Conservation (phyloP, 2,888 invertebrate species). For the Plusia festucae region DNA sequence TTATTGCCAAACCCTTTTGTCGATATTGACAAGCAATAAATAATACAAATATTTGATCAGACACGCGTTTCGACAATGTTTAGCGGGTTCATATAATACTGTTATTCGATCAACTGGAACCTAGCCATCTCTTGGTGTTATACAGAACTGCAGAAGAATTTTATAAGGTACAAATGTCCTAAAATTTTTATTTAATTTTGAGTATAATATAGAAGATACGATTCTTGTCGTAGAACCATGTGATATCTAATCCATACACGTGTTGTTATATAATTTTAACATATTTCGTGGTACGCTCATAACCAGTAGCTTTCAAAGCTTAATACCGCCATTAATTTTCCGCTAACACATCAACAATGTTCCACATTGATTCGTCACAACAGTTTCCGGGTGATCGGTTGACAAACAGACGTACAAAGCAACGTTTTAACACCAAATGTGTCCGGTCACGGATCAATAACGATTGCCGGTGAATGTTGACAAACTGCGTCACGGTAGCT, state of each 20-base stretch:
- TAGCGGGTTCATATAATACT: constrained; percentile 10
- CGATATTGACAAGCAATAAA: constrained; percentile 83
- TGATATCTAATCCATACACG: too few species aligned
- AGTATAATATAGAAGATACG: too few species aligned
- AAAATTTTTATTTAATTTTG: too few species aligned
- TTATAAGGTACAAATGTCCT: too few species aligned
- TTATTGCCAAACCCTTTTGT: constrained; percentile 81
- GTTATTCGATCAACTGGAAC: background rate
- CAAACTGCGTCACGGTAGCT: constrained; percentile 64
- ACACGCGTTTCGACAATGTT: constrained; percentile 65
- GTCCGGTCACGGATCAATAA: constrained; percentile 59
- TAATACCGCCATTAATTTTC: constrained; percentile 15
- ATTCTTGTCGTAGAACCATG: too few species aligned
- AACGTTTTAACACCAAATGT: constrained; percentile 67
- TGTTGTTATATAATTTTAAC: too few species aligned
- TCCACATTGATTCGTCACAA: constrained; percentile 45
- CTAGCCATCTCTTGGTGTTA: background rate
- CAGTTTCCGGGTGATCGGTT: constrained; percentile 62
- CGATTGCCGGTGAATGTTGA: constrained; percentile 57
- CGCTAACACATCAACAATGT: constrained; percentile 26
- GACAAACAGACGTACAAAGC: constrained; percentile 63
- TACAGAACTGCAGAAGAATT: too few species aligned
- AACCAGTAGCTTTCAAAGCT: background rate
- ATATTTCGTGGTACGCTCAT: too few species aligned
- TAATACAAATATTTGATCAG: constrained; percentile 85